phyloP scores from a whole-genome alignment of 2,113 vertebrate species.

The Tenrec ecaudatus region DNA sequence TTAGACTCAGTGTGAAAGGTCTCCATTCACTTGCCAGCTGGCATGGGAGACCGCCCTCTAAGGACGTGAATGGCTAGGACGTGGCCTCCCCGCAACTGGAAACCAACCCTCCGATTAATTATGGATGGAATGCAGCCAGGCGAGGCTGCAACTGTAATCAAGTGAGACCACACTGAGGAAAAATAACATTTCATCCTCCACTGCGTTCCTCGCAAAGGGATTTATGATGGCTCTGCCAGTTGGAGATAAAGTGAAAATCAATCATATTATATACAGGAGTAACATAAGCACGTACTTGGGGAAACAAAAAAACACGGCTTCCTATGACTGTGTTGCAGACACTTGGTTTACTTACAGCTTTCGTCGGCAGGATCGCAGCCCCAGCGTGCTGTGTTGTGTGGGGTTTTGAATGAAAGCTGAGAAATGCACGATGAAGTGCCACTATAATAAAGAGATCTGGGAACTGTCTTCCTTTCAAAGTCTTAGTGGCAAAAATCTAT shows the following conservation, averaged over 20 bases:
- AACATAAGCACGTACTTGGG: constrained; percentile 32
- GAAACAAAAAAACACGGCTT: constrained; percentile 72
- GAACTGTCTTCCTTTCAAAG: constrained; percentile 63
- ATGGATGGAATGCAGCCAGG: constrained; percentile 85
- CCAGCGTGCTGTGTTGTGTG: background rate
- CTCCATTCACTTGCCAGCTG: constrained; percentile 87
- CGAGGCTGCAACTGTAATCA: constrained; percentile 83
- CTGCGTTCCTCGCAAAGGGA: constrained; percentile 52
- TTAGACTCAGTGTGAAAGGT: constrained; percentile 82
- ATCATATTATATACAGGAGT: constrained; percentile 54
- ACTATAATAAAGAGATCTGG: constrained; percentile 57
- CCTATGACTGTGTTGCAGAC: constrained; percentile 59
- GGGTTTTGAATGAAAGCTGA: constrained; percentile 60
- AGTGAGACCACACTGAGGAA: constrained; percentile 85
- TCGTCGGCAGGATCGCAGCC: constrained; percentile 45
- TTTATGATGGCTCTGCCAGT: constrained; percentile 36
- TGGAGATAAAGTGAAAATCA: constrained; percentile 68
- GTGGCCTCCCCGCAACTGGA: constrained; percentile 80
- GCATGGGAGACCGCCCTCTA: constrained; percentile 76
- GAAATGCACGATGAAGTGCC: constrained; percentile 56
- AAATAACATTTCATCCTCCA: constrained; percentile 78
- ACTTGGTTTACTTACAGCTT: constrained; percentile 64
- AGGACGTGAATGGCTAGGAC: constrained; percentile 81
- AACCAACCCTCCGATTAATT: constrained; percentile 87
- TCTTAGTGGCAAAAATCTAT: constrained; percentile 59